phyloP scores from a whole-genome alignment of 2,113 vertebrate species.

The Panthera uncia region DNA sequence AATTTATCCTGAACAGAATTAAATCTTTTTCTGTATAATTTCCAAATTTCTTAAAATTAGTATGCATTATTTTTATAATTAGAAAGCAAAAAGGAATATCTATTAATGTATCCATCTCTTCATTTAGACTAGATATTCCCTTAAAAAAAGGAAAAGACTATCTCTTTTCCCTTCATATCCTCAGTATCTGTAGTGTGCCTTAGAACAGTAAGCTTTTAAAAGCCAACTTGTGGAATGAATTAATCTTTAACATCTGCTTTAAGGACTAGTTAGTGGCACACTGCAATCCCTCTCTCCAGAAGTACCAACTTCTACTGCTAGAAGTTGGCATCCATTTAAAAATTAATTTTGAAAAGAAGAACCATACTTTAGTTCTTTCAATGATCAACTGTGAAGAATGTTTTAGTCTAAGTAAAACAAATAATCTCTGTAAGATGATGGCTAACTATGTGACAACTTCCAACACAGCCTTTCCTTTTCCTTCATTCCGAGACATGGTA shows the following conservation, averaged over 20 bases:
- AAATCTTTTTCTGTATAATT: neutral
- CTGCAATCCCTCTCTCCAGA: neutral
- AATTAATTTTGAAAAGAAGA: conserved; percentile 28
- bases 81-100: neutral
- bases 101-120: neutral
- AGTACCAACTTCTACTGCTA: neutral
- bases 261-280: neutral
- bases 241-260: neutral
- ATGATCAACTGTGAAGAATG: neutral
- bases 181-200: neutral
- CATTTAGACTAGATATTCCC: neutral
- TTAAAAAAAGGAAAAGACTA: neutral
- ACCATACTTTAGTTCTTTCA: neutral
- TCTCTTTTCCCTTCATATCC: neutral
- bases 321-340: neutral
- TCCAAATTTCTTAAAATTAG: neutral
- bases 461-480: neutral
- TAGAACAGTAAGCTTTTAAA: neutral
- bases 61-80: neutral
- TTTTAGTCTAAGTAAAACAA: conserved; percentile 20
- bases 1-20: neutral
- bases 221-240: neutral
- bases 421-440: neutral
- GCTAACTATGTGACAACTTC: neutral
- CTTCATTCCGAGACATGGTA: neutral